phyloP scores from a whole-genome alignment of 2,888 invertebrate genomes.

The Cephus spinipes region DNA sequence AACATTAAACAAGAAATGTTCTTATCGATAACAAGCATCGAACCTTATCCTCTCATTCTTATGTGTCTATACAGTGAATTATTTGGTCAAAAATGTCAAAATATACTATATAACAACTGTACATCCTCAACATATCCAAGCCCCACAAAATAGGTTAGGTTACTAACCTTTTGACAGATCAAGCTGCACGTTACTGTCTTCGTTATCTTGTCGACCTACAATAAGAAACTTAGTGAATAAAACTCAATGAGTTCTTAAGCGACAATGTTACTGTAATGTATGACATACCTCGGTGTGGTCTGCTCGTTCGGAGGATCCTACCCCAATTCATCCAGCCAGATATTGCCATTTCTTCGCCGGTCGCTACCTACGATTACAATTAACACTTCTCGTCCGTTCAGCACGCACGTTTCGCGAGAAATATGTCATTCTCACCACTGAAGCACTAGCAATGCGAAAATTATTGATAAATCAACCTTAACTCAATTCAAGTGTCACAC shows the following conservation, averaged over 20 bases:
- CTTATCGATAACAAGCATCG: neutral
- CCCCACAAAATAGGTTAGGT: slow-evolving; percentile 47
- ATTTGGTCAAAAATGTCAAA: neutral
- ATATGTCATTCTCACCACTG: slow-evolving; percentile 47
- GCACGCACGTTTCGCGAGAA: slow-evolving; percentile 37
- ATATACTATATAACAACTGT: neutral
- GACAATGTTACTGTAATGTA: slow-evolving; percentile 22
- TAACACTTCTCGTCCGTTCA: slow-evolving; percentile 47
- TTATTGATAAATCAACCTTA: slow-evolving; percentile 44
- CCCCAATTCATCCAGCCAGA: slow-evolving; percentile 70
- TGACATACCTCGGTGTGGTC: slow-evolving; percentile 67
- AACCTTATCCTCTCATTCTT: neutral
- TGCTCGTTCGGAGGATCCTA: slow-evolving; percentile 66
- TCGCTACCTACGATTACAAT: slow-evolving; percentile 53
- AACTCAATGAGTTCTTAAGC: slow-evolving; percentile 21
- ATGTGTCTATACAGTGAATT: neutral
- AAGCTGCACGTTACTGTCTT: slow-evolving; percentile 73
- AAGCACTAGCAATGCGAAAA: slow-evolving; percentile 44
- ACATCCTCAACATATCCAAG: neutral
- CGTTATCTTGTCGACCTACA: slow-evolving; percentile 67
- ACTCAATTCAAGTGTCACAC: slow-evolving; percentile 43
- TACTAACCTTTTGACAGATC: slow-evolving; percentile 69
- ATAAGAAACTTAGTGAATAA: slow-evolving; percentile 27
- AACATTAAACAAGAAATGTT: neutral
- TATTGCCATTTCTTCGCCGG: slow-evolving; percentile 67